Evolutionary conservation across 1,140 invertebrate genomes (phyloP), one percentile per base, ranked within the genome.

Genomic region (Nephotettix cincticeps): DNA sequence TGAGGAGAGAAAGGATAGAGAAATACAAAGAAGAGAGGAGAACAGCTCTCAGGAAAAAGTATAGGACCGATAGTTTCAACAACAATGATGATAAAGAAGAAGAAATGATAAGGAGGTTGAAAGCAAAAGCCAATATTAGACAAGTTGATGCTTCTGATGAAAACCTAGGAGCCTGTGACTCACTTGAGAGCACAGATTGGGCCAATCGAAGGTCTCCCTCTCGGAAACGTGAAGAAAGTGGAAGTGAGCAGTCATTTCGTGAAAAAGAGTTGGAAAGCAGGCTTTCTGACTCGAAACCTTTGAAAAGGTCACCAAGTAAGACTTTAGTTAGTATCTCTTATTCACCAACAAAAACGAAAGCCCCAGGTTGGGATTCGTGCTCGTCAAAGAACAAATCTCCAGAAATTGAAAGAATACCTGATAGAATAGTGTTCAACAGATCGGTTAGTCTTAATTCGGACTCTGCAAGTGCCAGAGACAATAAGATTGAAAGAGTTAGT

Each of bases 11-110:
- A 71, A 51, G 76, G 17, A 78, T 78, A 67, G 75, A 77, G 67
- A 75, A 92, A 77, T 96, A 96, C 78, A 97, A 97, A 82, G 93
- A 95, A 79, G 94, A 96, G 78, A 83, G 94, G n/a, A 84, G 94
- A 67, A 90, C 89, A 66, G 93, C 93, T 76, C 79, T 96, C 23
- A 86, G 93, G 29, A 93, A 96, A 77, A 95, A 95, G 80, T 93
- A 93, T 77, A 89, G 91, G 68, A 91, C 91, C 0, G 93, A 96
- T 76, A 91, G 91, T 23, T 92, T 95, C 71, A 86, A 90, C 45
- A 84, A 86, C 71, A 81, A 85, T 58, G 86, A 86, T 32, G 77
- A 78, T 47, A 67, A 64, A 17, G 73, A 75, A 27, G 71, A 76
- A 54, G 75, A 76, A 43, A 63, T 76, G 51, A 75, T 76, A n/a